Percentiles rank a stretch among this genome's conserved stretches.
Conservation (phyloP, 2,888 invertebrate genomes). For the Stenurella melanura region DNA sequence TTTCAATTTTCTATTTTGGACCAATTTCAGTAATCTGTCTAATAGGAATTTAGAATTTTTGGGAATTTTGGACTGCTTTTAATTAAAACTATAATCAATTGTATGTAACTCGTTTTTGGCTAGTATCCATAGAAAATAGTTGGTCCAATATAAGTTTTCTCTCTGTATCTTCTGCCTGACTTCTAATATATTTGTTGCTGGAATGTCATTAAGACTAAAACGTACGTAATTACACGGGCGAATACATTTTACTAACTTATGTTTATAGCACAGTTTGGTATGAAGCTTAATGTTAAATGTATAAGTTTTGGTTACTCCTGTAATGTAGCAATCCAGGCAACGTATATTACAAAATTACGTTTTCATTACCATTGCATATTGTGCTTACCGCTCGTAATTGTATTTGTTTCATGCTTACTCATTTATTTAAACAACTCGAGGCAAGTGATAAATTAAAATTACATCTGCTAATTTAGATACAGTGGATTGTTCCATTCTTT, state of each 20-base stretch:
- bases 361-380: slow-evolving; percentile 32
- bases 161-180: not conserved
- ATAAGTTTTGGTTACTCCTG: slow-evolving; percentile 27
- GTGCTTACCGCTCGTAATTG: not conserved
- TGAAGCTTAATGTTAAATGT: slow-evolving; percentile 33
- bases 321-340: slow-evolving; percentile 22
- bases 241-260: slow-evolving; percentile 29
- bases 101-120: too few species aligned
- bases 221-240: slow-evolving; percentile 12
- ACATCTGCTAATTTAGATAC: too few species aligned
- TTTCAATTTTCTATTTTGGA: too few species aligned
- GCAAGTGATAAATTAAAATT: not conserved
- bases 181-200: not conserved
- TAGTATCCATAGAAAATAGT: too few species aligned
- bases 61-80: too few species aligned
- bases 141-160: too few species aligned
- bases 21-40: too few species aligned
- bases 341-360: slow-evolving; percentile 35
- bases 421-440: not conserved
- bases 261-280: slow-evolving; percentile 18
- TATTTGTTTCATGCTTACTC: not conserved
- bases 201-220: slow-evolving; percentile 27
- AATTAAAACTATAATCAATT: too few species aligned
- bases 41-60: too few species aligned
- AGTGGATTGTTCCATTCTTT: too few species aligned